Conservation (phyloP, 2,113 vertebrate species). For the Tachysurus fulvidraco region DNA sequence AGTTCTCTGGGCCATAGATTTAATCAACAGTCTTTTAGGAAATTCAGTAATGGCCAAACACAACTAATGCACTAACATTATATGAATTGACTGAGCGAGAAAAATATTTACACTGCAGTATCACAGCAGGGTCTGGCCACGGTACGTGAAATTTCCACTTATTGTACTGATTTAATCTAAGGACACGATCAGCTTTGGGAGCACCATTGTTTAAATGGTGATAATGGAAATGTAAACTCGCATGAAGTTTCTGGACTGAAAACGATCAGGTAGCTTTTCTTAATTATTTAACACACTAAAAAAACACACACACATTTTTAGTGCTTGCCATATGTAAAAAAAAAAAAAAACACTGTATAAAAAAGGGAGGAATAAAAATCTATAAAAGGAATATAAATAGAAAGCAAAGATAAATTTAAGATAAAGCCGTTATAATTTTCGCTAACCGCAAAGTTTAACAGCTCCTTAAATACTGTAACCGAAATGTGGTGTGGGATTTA, state of each 20-base stretch:
- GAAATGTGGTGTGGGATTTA: background rate
- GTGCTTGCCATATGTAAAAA: background rate
- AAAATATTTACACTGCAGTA: slow-evolving; percentile 71
- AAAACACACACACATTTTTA: background rate
- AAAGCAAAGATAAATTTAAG: background rate
- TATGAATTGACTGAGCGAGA: slow-evolving; percentile 55
- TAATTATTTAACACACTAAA: background rate
- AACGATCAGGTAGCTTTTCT: slow-evolving; percentile 38
- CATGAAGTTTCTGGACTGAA: background rate
- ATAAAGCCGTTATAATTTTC: background rate
- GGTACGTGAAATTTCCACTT: slow-evolving; percentile 69
- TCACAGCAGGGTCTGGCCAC: slow-evolving; percentile 54
- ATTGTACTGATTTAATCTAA: slow-evolving; percentile 71
- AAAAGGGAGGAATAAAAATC: background rate
- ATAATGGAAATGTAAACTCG: slow-evolving; percentile 55
- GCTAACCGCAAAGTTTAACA: background rate
- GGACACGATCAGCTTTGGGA: slow-evolving; percentile 67
- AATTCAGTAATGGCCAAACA: slow-evolving; percentile 66
- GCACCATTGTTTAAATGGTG: slow-evolving; percentile 63
- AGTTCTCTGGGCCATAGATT: slow-evolving; percentile 67
- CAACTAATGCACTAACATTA: slow-evolving; percentile 50
- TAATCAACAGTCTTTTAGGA: slow-evolving; percentile 67
- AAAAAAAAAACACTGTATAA: background rate
- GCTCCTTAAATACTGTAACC: background rate
- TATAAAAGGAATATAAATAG: background rate